A percentile compares a stretch with the other conserved stretches of the same genome.
Conservation (phyloP, 2,888 invertebrate species). For the Smittia aterrima region DNA sequence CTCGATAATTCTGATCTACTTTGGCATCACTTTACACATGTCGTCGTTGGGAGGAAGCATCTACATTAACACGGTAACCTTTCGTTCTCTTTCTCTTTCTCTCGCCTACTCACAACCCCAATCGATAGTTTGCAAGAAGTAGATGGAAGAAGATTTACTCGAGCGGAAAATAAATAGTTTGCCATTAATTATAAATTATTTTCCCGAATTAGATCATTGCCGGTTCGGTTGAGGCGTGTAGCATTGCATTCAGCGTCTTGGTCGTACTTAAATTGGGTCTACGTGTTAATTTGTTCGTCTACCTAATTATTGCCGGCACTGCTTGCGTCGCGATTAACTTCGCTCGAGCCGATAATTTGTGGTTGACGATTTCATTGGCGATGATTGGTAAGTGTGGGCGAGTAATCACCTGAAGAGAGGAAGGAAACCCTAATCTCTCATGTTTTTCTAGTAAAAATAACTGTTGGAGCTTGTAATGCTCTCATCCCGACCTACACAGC, state of each 20-base stretch:
- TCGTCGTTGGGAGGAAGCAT: slow-evolving; percentile 72
- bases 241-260: slow-evolving; percentile 69
- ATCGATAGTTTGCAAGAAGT: not conserved
- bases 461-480: slow-evolving; percentile 74
- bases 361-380: slow-evolving; percentile 65
- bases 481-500: slow-evolving; percentile 74
- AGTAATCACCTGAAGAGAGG: not conserved
- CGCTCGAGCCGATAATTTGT: slow-evolving; percentile 57
- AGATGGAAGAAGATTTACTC: not conserved
- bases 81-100: slow-evolving; percentile 35
- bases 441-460: slow-evolving; percentile 62
- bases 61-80: slow-evolving; percentile 66
- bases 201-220: slow-evolving; percentile 56
- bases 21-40: slow-evolving; percentile 73
- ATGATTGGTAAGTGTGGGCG: slow-evolving; percentile 61
- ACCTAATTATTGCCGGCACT: slow-evolving; percentile 66
- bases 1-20: slow-evolving; percentile 72
- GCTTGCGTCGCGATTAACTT: slow-evolving; percentile 64
- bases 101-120: not conserved
- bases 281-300: slow-evolving; percentile 65
- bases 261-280: slow-evolving; percentile 70
- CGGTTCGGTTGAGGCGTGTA: slow-evolving; percentile 70
- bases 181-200: slow-evolving; percentile 11
- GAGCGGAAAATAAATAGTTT: slow-evolving; percentile 21
- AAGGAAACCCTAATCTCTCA: slow-evolving; percentile 1